These are phyloP conservation scores for Hucho hucho DNA, from an alignment of 2,113 vertebrate genomes.

Conservation along the genomic window DNA sequence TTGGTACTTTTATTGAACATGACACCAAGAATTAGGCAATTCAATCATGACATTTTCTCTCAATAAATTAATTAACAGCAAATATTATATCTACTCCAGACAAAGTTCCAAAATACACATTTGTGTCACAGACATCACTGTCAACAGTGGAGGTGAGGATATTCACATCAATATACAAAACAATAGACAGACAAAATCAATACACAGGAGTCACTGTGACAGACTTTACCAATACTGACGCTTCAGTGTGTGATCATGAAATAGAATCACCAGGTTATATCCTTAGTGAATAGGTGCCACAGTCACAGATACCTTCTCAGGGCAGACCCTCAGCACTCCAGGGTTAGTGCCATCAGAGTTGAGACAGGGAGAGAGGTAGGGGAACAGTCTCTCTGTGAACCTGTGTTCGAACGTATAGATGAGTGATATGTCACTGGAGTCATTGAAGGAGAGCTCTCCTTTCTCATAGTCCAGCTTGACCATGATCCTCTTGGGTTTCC, in stretches of 20 bases:
- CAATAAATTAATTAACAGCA: neutral
- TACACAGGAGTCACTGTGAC: too few species aligned
- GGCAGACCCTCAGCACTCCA: constrained; percentile 17
- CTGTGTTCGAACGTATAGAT: constrained; percentile 9
- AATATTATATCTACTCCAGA: neutral
- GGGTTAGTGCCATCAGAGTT: constrained; percentile 10
- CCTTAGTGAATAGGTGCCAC: neutral
- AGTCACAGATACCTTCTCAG: constrained; percentile 5
- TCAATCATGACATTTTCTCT: neutral
- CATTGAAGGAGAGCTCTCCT: constrained; percentile 5
- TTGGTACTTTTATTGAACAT: too few species aligned
- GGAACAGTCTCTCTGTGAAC: constrained; percentile 23
- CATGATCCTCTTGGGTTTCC: constrained; percentile 12
- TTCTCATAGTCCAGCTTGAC: constrained; percentile 19
- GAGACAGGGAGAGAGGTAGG: constrained; percentile 19
- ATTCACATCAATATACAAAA: too few species aligned
- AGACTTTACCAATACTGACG: too few species aligned
- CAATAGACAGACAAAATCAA: too few species aligned
- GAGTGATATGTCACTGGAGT: constrained; percentile 1
- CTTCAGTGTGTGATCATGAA: neutral
- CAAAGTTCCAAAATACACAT: too few species aligned
- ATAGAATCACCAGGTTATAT: neutral
- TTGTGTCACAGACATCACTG: too few species aligned
- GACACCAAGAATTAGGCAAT: too few species aligned
- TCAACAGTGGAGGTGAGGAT: too few species aligned